Evolutionary conservation across 2,797 vertebrate genomes (phyloP).

Genomic region (Meda fulgida): DNA sequence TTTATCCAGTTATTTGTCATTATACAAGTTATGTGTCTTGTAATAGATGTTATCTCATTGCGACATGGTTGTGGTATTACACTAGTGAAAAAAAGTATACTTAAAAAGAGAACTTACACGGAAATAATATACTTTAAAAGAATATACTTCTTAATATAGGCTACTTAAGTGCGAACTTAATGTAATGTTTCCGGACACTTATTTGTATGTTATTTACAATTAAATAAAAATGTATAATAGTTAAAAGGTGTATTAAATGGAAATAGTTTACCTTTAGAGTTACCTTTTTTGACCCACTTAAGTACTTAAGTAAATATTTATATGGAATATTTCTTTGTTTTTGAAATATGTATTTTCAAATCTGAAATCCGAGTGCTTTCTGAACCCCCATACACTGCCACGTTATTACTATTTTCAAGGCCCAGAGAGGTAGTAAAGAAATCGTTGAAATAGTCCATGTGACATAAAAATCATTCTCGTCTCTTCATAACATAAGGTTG

Average conservation of each 20-base stretch:
- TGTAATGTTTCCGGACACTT: no score
- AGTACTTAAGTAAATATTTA: not conserved
- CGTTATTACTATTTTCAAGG: no score
- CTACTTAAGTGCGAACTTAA: no score
- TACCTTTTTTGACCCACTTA: not conserved
- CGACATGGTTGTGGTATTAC: not conserved
- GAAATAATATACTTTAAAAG: not conserved
- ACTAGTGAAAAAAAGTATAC: not conserved
- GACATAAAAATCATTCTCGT: no score
- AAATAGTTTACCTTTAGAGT: not conserved
- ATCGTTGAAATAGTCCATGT: no score
- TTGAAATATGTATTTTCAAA: no score
- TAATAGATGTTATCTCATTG: not conserved
- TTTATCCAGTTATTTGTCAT: not conserved
- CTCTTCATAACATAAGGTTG: no score
- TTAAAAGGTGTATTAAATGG: not conserved
- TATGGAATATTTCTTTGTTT: not conserved
- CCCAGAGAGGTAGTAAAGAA: no score
- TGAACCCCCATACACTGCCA: no score
- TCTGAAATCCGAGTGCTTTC: no score
- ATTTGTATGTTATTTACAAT: no score
- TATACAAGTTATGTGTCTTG: not conserved
- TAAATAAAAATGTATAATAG: not conserved
- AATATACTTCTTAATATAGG: no score
- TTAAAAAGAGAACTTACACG: not conserved